Conservation (phyloP, 2,113 vertebrate species). For the Tragelaphus buxtoni region DNA sequence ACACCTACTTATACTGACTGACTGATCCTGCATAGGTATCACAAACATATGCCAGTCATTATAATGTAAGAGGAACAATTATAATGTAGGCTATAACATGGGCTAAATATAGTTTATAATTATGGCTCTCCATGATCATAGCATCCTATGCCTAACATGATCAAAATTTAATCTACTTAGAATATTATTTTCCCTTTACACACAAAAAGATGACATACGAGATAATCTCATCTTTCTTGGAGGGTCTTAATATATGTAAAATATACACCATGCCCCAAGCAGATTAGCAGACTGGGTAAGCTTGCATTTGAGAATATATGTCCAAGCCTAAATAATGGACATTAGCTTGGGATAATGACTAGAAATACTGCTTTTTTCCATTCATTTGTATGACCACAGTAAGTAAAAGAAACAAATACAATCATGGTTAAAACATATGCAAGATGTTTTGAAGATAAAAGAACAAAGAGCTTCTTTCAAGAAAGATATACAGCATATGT, state of each 20-base stretch:
- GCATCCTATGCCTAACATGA: background rate
- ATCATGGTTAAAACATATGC: background rate
- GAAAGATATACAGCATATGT: background rate
- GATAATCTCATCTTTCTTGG: background rate
- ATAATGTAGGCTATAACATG: background rate
- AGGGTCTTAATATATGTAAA: background rate
- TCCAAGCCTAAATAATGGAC: background rate
- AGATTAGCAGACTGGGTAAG: background rate
- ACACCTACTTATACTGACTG: background rate
- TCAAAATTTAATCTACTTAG: background rate
- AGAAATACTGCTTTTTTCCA: background rate
- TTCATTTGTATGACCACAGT: background rate
- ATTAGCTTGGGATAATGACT: background rate
- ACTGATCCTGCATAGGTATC: background rate
- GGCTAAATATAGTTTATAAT: background rate
- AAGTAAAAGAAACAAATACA: background rate
- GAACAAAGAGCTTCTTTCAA: background rate
- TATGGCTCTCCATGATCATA: background rate
- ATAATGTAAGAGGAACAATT: background rate
- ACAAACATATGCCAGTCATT: background rate
- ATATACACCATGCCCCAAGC: background rate
- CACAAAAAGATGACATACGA: background rate
- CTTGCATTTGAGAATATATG: background rate
- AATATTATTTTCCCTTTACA: background rate
- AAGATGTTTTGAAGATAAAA: background rate